Evolutionary conservation across 2,797 vertebrate genomes (phyloP).

Genomic region (Sphaeramia orbicularis): DNA sequence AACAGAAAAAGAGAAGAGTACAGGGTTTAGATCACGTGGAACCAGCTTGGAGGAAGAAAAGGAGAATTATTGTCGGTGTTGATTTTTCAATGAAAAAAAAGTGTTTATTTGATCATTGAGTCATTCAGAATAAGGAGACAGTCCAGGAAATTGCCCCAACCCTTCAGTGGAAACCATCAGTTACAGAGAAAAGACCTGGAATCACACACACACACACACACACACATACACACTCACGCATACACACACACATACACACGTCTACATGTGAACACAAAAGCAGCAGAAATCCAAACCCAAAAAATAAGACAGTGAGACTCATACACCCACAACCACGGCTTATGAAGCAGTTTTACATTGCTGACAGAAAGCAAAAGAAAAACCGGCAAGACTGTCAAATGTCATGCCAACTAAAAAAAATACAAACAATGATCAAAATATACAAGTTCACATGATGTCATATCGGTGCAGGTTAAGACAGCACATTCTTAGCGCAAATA

Average conservation of each 20-base stretch:
- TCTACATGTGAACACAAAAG: conserved; percentile 69
- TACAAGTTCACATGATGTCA: conserved; percentile 95
- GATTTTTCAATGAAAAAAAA: conserved; percentile 84
- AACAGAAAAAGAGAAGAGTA: conserved; percentile 88
- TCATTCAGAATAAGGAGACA: conserved; percentile 91
- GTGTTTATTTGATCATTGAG: conserved; percentile 86
- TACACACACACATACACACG: conserved; percentile 81
- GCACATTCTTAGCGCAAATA: conserved; percentile 79
- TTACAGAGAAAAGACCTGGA: conserved; percentile 84
- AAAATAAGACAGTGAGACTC: conserved; percentile 63
- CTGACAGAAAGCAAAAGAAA: conserved; percentile 85
- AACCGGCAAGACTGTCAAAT: conserved; percentile 85
- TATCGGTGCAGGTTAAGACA: conserved; percentile 88
- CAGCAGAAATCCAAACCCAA: conserved; percentile 68
- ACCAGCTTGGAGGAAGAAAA: conserved; percentile 83
- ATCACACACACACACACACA: conserved; percentile 74
- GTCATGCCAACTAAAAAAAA: conserved; percentile 89
- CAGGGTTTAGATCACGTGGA: conserved; percentile 92
- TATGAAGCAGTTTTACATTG: conserved; percentile 90
- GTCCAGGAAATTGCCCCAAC: conserved; percentile 92
- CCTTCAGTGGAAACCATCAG: conserved; percentile 92
- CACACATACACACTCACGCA: conserved; percentile 77
- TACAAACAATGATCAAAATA: conserved; percentile 97
- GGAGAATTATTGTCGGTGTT: conserved; percentile 77
- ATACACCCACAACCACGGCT: conserved; percentile 83